A percentile compares a stretch with the other conserved stretches of the same genome.
phyloP scores from a whole-genome alignment of 2,797 vertebrate species.

The Alcedo quadribrachys region DNA sequence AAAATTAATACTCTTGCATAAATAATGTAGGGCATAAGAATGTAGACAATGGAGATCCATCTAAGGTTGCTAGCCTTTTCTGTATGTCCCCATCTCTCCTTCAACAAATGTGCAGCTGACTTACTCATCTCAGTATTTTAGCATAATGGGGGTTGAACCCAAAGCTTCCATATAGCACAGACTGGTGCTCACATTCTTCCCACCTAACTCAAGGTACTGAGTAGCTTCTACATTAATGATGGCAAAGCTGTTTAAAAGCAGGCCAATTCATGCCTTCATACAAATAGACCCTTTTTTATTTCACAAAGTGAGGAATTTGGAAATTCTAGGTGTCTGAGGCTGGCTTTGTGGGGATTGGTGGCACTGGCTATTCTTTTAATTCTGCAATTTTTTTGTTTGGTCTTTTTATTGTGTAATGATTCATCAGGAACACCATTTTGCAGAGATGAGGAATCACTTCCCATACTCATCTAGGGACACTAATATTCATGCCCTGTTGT shows the following conservation, averaged over 20 bases:
- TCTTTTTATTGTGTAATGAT: background rate
- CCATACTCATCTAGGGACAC: background rate
- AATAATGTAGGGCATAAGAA: background rate
- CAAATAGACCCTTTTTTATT: background rate
- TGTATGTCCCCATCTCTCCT: background rate
- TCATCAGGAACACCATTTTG: background rate
- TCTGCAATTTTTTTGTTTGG: background rate
- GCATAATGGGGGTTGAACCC: background rate
- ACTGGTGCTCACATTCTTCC: background rate
- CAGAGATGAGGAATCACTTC: background rate
- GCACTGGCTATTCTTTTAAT: background rate
- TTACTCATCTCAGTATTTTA: background rate
- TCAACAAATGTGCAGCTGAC: background rate
- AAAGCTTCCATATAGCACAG: background rate
- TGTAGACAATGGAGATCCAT: background rate
- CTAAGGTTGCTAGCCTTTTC: background rate
- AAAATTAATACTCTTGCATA: background rate
- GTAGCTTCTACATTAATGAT: background rate
- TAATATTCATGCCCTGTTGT: background rate
- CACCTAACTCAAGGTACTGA: background rate
- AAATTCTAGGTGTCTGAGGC: background rate
- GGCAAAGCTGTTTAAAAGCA: background rate
- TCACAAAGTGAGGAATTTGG: background rate
- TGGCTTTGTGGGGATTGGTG: fast-evolving
- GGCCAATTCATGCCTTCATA: background rate